Evolutionary conservation across 2,888 invertebrate genomes (phyloP).

Genomic region (Eristalinus aeneus): DNA sequence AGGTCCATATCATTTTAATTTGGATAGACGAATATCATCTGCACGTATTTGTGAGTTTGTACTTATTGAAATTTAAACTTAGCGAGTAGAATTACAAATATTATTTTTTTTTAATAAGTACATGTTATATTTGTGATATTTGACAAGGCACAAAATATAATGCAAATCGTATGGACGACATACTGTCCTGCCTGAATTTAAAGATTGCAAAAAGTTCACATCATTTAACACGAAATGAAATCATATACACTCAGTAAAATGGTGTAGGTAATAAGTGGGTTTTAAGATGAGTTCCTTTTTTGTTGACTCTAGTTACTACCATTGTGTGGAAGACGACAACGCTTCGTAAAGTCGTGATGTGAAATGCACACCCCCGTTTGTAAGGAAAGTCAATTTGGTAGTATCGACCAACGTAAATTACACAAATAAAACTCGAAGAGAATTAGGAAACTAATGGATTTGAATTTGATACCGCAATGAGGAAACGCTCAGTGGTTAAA

Average conservation of each 20-base stretch:
- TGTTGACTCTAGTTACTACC: constrained; percentile 57
- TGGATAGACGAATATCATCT: no score
- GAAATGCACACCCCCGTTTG: constrained; percentile 60
- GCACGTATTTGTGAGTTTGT: no score
- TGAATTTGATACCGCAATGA: constrained; percentile 57
- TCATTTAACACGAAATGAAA: constrained; percentile 47
- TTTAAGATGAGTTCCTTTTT: constrained; percentile 56
- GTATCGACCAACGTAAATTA: constrained; percentile 56
- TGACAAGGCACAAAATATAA: no score
- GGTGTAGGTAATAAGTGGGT: constrained; percentile 62
- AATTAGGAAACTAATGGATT: constrained; percentile 61
- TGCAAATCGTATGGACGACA: no score
- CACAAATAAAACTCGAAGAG: constrained; percentile 62
- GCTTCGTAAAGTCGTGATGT: constrained; percentile 57
- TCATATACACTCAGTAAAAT: constrained; percentile 29
- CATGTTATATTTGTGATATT: no score
- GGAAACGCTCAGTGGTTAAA: constrained; percentile 39
- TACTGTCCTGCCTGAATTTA: no score
- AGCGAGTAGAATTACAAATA: no score
- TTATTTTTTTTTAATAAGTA: no score
- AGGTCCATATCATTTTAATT: no score
- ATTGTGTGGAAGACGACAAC: constrained; percentile 31
- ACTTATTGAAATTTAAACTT: no score
- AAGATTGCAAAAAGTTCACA: neutral
- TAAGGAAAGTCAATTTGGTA: constrained; percentile 63